Evolutionary conservation across 2,113 vertebrate species (phyloP).

Genomic region (Thalassoma bifasciatum): DNA sequence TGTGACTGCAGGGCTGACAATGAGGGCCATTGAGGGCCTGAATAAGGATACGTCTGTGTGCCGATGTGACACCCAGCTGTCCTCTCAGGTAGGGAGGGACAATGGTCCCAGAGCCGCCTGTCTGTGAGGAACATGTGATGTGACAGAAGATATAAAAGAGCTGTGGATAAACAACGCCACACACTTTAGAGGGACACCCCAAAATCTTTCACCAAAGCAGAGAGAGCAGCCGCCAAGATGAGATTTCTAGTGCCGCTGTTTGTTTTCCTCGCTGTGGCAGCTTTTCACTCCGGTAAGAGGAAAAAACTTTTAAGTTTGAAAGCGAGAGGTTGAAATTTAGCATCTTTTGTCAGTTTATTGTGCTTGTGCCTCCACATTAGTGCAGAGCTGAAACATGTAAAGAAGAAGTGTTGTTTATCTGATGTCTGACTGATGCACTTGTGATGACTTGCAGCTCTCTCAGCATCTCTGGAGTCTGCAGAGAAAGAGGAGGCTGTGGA

Average conservation of each 20-base stretch:
- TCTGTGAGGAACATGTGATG: conserved; percentile 77
- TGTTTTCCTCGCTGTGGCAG: conserved; percentile 69
- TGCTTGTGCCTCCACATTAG: not conserved
- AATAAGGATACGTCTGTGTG: conserved; percentile 79
- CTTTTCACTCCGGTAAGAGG: conserved; percentile 75
- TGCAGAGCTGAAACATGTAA: not conserved
- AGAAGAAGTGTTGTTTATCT: not conserved
- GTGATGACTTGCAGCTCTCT: conserved; percentile 58
- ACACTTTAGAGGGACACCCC: conserved; percentile 18
- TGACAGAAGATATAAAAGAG: conserved; percentile 66
- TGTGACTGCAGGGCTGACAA: conserved; percentile 76
- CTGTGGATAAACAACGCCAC: conserved; percentile 21
- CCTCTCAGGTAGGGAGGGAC: conserved; percentile 76
- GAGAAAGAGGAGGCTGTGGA: conserved; percentile 43
- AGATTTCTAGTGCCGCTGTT: conserved; percentile 58
- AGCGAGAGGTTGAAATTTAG: not conserved
- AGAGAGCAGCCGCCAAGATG: conserved; percentile 63
- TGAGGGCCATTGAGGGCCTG: conserved; percentile 61
- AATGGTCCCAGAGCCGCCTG: conserved; percentile 76
- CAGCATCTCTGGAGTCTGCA: conserved; percentile 71
- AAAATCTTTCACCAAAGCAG: conserved; percentile 5
- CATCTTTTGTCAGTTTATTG: not conserved
- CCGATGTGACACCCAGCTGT: conserved; percentile 72
- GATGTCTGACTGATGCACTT: conserved; percentile 14
- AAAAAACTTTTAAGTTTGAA: not conserved